phyloP scores from a whole-genome alignment of 30 jellyfish, hydroid and myxozoan species.

The Nemopilema nomurai region DNA sequence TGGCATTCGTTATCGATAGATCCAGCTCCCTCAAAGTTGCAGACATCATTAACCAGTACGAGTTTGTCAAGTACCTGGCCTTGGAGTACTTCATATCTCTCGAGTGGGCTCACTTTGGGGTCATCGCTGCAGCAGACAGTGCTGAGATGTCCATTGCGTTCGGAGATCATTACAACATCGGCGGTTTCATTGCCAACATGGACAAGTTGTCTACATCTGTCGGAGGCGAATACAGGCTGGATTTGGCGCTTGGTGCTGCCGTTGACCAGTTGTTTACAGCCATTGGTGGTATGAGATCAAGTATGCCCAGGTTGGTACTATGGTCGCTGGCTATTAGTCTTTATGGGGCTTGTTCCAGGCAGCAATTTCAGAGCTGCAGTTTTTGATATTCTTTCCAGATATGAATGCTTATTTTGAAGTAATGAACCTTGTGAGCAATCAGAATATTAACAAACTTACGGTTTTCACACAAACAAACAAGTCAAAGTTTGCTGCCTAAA shows the following conservation, averaged over 20 bases:
- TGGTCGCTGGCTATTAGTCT: not conserved
- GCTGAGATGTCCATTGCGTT: conserved; percentile 55
- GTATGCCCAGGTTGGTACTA: conserved; percentile 30
- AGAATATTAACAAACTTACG: too few relatives aligned
- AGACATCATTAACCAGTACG: conserved; percentile 54
- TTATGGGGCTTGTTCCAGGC: too few relatives aligned
- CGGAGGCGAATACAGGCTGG: conserved; percentile 63
- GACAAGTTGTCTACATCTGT: conserved; percentile 22
- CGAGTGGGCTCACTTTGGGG: conserved; percentile 59
- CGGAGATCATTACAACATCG: conserved; percentile 39
- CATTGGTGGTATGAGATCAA: conserved; percentile 48
- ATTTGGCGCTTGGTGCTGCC: conserved; percentile 62
- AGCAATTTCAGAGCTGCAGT: too few relatives aligned
- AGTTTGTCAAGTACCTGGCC: conserved; percentile 43
- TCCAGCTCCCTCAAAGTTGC: conserved; percentile 47
- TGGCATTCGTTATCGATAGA: conserved; percentile 82
- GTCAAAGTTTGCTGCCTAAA: too few relatives aligned
- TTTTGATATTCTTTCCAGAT: too few relatives aligned
- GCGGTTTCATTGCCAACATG: conserved; percentile 42
- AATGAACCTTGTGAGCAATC: not conserved
- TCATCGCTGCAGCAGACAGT: conserved; percentile 58
- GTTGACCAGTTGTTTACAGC: conserved; percentile 38
- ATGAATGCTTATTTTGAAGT: too few relatives aligned
- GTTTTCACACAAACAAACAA: too few relatives aligned
- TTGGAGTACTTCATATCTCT: conserved; percentile 32